Evolutionary conservation across 1,140 invertebrate species (phyloP), one percentile per base, ranked within the genome.

Genomic region (Trichomalopsis sarcophagae): DNA sequence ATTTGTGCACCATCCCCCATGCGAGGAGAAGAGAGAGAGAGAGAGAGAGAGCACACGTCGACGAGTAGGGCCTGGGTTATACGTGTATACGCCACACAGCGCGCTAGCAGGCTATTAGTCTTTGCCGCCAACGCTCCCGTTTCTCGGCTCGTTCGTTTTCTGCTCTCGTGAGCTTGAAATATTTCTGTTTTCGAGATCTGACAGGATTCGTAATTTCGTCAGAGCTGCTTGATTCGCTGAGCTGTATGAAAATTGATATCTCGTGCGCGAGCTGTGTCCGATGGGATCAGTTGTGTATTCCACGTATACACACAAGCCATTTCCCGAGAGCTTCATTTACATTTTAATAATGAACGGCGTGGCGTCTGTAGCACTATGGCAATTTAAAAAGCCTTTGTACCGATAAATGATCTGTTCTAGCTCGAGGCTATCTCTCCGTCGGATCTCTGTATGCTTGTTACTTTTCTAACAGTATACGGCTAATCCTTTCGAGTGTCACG

Each of bases 1-100:
- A 91, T 91, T 80, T 30, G 27, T 27, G 5, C 13, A 33, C 27
- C 47, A 73, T 80, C 87, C 87, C 82, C 89, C 89, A 87, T 87
- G 84, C 77, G 74, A 86, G 81, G 87, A 82, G 85, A 88, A 27
- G 27, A 27, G 27, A 27, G 27, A 27, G 27, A 27, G 27, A 27
- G 27, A 27, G 86, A 44, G 40, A 36, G 73, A 88, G 86, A 89
- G 87, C 84, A 84, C 9, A n/a, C 55, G 55, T 36, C 3, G 33
- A 36, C 33, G 33, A 36, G 33, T 36, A 62, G 55, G 55, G 55
- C 55, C 17, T 62, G 17, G 6, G 5, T 17, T 62, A n/a, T 55
- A 55, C 50, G 33, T 62, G 55, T 62, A 62, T 62, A 62, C 23
- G 10, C 68, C 30, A 71, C 68, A 71, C 68, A 71, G 7, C 2